Evolutionary conservation across 2,797 vertebrate genomes (phyloP).

Genomic region (Thalassophryne amazonica): DNA sequence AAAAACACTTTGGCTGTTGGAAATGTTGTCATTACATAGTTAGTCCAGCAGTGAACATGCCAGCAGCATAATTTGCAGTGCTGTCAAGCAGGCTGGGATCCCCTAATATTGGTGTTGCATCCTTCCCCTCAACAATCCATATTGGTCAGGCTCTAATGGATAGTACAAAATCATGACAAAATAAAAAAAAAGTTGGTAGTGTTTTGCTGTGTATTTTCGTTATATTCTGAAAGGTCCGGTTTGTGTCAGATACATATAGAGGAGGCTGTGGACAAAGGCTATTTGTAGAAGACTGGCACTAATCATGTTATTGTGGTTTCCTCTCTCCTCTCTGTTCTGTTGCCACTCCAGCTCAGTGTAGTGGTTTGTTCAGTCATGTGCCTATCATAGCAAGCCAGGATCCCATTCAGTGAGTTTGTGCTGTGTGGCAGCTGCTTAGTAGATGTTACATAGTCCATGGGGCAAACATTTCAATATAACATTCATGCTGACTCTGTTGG

Average conservation of each 20-base stretch:
- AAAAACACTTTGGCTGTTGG: no score
- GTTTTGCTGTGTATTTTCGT: slow-evolving; percentile 25
- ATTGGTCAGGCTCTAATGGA: no score
- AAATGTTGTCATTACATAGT: no score
- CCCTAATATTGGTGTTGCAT: no score
- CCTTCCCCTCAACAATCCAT: no score
- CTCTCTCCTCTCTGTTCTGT: slow-evolving; percentile 27
- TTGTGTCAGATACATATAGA: slow-evolving; percentile 14
- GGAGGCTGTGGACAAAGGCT: slow-evolving; percentile 59
- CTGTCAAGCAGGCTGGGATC: no score
- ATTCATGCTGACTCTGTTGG: background rate
- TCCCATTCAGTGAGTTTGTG: background rate
- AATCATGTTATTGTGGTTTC: slow-evolving; percentile 67
- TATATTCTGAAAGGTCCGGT: slow-evolving; percentile 29
- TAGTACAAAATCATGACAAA: no score
- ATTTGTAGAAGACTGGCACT: slow-evolving; percentile 61
- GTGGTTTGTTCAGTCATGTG: slow-evolving; percentile 10
- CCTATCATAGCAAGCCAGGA: background rate
- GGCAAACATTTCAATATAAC: background rate
- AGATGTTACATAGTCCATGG: background rate
- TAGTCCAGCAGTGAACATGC: no score
- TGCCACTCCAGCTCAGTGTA: slow-evolving; percentile 7
- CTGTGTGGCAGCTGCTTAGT: background rate
- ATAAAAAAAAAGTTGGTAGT: background rate
- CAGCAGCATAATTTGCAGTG: no score